A percentile compares a stretch with the other conserved stretches of the same genome.
Conservation (phyloP, 2,888 invertebrate species). For the Yponomeuta evonymella region DNA sequence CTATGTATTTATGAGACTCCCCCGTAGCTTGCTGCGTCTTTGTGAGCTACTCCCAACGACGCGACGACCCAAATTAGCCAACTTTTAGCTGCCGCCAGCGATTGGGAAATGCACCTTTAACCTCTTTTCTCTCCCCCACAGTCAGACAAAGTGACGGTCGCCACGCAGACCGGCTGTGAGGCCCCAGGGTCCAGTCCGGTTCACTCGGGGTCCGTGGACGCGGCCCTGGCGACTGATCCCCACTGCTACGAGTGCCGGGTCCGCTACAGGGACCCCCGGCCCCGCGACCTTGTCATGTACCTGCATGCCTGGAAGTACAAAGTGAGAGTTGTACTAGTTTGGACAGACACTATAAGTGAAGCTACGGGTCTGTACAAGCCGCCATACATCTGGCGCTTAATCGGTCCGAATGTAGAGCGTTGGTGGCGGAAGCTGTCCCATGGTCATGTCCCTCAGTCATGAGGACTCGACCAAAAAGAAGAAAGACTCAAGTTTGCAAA, state of each 20-base stretch:
- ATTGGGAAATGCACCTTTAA: neutral
- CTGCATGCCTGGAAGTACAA: conserved; percentile 96
- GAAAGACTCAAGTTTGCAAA: no score
- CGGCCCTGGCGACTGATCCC: conserved; percentile 83
- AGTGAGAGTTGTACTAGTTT: conserved; percentile 55
- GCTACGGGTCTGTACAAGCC: no score
- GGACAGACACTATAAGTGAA: neutral
- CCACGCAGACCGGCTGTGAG: conserved; percentile 89
- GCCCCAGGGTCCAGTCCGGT: conserved; percentile 71
- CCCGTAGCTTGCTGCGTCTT: no score
- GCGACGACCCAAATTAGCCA: no score
- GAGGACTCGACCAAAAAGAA: no score
- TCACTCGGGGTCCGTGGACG: conserved; percentile 25
- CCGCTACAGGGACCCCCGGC: conserved; percentile 92
- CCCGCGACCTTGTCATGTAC: conserved; percentile 95
- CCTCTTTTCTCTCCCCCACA: conserved; percentile 25
- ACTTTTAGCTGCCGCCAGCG: neutral
- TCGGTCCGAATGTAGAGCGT: no score
- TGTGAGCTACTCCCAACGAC: no score
- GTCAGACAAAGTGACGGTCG: conserved; percentile 84
- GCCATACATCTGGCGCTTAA: no score
- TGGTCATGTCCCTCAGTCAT: no score
- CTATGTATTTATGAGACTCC: no score
- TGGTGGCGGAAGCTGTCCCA: no score
- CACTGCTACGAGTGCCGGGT: conserved; percentile 96